These are phyloP conservation scores for Xestobium rufovillosum DNA, from an alignment of 2,888 invertebrate genomes.

Conservation along the genomic window DNA sequence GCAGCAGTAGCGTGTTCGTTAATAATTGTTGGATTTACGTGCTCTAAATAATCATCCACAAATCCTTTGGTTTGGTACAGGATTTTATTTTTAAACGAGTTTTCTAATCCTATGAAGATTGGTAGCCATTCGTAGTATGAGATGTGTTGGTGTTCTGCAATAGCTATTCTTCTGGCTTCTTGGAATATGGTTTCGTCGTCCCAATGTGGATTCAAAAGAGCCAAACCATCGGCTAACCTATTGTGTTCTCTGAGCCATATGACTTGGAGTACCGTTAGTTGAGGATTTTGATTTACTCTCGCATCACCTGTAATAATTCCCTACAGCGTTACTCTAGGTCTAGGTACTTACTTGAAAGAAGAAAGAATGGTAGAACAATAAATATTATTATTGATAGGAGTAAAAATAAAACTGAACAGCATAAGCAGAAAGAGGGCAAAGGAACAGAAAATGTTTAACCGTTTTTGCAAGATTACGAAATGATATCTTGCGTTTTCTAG, in stretches of 20 bases:
- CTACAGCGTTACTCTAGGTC: no score
- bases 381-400: no score
- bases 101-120: conserved; percentile 59
- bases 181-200: conserved; percentile 65
- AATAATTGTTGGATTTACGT: conserved; percentile 56
- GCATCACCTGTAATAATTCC: conserved; percentile 50
- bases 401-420: no score
- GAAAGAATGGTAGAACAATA: no score
- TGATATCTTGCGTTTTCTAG: no score
- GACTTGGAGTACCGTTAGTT: conserved; percentile 61
- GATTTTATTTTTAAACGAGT: conserved; percentile 55
- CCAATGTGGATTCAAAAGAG: conserved; percentile 66
- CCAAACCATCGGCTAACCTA: conserved; percentile 55
- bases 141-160: conserved; percentile 65
- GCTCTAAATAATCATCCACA: conserved; percentile 60
- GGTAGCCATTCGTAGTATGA: conserved; percentile 73
- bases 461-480: no score
- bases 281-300: conserved; percentile 65
- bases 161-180: conserved; percentile 61
- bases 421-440: no score
- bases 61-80: conserved; percentile 53
- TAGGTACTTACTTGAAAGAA: no score
- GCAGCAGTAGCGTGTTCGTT: conserved; percentile 68
- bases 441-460: no score
- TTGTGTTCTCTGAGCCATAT: conserved; percentile 67